phyloP scores from a whole-genome alignment of 2,113 vertebrate species.

The Sminthopsis crassicaudata region DNA sequence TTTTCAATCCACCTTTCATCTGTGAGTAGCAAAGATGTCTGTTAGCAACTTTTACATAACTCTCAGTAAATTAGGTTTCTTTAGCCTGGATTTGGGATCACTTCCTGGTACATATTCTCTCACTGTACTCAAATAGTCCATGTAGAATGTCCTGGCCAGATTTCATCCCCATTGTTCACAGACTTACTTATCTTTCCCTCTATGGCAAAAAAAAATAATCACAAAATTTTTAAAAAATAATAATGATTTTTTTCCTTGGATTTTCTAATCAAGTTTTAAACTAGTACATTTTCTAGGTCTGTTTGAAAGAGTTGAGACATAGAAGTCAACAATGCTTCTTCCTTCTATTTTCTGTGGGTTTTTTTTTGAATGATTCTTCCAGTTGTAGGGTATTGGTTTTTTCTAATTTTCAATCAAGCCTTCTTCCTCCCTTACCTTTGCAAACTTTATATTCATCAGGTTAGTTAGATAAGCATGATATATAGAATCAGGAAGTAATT shows the following conservation, averaged over 20 bases:
- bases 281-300: not conserved
- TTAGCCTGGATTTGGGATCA: not conserved
- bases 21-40: not conserved
- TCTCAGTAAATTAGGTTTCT: not conserved
- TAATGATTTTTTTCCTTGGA: not conserved
- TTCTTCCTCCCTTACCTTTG: not conserved
- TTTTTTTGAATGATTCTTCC: not conserved
- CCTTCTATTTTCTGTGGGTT: not conserved
- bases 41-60: not conserved
- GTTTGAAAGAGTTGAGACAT: not conserved
- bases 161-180: not conserved
- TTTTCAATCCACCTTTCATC: not conserved
- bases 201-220: not conserved
- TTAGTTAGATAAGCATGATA: not conserved
- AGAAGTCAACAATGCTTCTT: not conserved
- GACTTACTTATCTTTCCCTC: not conserved
- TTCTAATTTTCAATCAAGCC: not conserved
- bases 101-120: not conserved
- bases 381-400: not conserved
- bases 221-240: not conserved
- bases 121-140: not conserved
- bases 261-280: not conserved
- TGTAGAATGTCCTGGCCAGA: not conserved
- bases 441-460: not conserved
- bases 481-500: not conserved